phyloP scores from a whole-genome alignment of 2,797 vertebrate species.

The Acanthiza pusilla region DNA sequence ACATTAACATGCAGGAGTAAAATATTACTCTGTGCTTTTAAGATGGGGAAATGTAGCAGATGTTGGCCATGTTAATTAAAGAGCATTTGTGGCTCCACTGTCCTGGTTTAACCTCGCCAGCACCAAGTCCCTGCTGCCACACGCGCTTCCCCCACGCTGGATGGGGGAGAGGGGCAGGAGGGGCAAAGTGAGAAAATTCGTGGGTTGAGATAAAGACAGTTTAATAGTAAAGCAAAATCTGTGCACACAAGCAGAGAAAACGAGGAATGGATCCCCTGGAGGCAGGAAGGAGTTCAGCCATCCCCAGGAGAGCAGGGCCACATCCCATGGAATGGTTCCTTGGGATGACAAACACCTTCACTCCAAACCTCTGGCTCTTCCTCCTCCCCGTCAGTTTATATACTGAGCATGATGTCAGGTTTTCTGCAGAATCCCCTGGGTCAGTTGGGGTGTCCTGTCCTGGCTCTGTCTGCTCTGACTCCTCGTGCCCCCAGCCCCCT shows the following conservation, averaged over 20 bases:
- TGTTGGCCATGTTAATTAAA: slow-evolving; percentile 24
- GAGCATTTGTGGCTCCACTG: neutral
- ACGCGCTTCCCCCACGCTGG: accelerated
- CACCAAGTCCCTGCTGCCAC: neutral
- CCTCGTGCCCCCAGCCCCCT: neutral
- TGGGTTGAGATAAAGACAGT: neutral
- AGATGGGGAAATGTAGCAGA: neutral
- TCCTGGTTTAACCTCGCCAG: neutral
- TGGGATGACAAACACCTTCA: neutral
- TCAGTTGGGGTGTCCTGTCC: neutral
- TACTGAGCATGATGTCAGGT: neutral
- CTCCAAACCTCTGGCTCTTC: neutral
- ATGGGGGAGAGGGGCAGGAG: neutral
- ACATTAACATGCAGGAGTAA: neutral
- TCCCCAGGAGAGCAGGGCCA: neutral
- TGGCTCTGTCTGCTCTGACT: neutral
- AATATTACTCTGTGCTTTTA: neutral
- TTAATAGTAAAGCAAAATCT: neutral
- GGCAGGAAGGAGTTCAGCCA: neutral
- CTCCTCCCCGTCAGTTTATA: neutral
- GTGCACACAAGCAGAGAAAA: neutral
- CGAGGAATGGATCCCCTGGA: neutral
- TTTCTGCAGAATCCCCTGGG: neutral
- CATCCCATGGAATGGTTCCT: accelerated
- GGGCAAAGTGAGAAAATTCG: neutral